Conservation (phyloP, 92 coral and sea anemone species). For the Phenganax marumi region DNA sequence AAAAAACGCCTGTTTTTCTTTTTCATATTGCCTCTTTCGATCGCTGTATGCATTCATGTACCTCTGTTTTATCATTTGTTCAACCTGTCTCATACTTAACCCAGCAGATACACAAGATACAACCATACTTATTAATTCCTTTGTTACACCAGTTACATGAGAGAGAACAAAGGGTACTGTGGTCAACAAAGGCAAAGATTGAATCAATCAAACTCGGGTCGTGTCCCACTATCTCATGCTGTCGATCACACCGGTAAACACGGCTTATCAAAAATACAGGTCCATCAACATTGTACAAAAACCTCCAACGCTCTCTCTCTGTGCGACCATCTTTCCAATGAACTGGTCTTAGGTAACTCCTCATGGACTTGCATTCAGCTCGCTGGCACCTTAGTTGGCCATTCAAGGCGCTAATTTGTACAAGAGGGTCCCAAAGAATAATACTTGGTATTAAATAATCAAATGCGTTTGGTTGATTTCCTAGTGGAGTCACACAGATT, state of each 20-base stretch:
- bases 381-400: constrained; percentile 53
- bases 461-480: constrained; percentile 38
- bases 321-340: constrained; percentile 64
- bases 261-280: constrained; percentile 50
- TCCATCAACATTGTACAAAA: constrained; percentile 37
- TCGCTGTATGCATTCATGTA: background rate
- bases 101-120: background rate
- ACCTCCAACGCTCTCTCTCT: constrained; percentile 43
- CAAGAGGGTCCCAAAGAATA: constrained; percentile 58
- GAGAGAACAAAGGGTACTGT: constrained; percentile 15
- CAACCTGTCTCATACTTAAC: constrained; percentile 12
- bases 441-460: constrained; percentile 50
- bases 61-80: background rate
- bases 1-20: background rate
- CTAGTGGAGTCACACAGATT: background rate
- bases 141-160: constrained; percentile 22
- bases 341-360: constrained; percentile 37
- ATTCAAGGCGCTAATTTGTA: constrained; percentile 38
- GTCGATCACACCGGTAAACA: constrained; percentile 43
- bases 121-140: background rate
- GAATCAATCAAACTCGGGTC: constrained; percentile 39
- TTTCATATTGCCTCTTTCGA: background rate
- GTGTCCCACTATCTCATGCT: constrained; percentile 54
- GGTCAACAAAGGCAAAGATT: constrained; percentile 38
- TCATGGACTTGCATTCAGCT: constrained; percentile 21